Evolutionary conservation across 2,888 invertebrate species (phyloP), one percentile per base, ranked within the genome.

Genomic region (Trachelus iudaicus): DNA sequence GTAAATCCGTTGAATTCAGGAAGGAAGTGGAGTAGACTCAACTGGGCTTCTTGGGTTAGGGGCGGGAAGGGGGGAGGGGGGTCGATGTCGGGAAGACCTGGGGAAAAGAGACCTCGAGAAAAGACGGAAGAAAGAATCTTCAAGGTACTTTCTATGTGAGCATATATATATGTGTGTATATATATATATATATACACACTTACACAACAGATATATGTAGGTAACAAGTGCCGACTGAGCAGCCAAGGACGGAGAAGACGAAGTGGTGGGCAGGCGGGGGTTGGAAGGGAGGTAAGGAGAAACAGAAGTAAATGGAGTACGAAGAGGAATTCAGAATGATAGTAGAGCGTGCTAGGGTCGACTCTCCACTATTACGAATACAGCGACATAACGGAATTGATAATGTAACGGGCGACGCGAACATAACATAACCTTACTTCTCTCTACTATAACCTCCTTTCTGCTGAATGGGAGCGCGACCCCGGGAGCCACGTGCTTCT

Each of bases 311-410:
- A 76, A 74, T 76, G 40, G 76, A 73, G 76, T 80, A 83, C 82
- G 83, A 79, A 83, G 81, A 85, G 85, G 86, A 86, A 87, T 86
- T 84, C 85, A 83, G 83, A 85, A 87, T 88, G 87, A 89, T 85
- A 82, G 86, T 85, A 84, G 74, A 34, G 35, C 74, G 74, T 35
- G 74, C 79, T 86, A 68, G 75, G 75, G 40, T 31, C 73, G 79
- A 56, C 80, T 80, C 80, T 80, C 87, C 83, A 85, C 86, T 90
- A 88, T 90, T 91, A 90, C 90, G 91, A 91, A 91, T 88, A 87
- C 88, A 84, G 83, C 84, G 86, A 87, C 90, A 89, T 89, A 91
- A 90, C 89, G 89, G 91, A 90, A 90, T 90, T 91, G 91, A 91
- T 91, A 91, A 90, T 89, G 90, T 89, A 89, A 90, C 89, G 87